Evolutionary conservation across 2,888 invertebrate species (phyloP).

Genomic region (Chrysina gloriosa): DNA sequence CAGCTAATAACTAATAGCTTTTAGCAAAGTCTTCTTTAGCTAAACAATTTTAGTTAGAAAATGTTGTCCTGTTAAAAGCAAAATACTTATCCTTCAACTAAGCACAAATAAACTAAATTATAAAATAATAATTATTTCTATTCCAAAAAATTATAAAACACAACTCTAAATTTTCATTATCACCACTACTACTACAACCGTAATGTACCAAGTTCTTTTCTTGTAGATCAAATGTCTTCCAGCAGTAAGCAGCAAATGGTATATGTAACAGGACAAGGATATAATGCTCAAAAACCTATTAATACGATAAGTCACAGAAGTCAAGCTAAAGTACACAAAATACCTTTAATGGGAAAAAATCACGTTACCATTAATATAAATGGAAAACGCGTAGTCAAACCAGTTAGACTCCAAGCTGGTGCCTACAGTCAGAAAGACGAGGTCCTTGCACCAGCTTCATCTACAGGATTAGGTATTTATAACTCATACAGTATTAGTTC

Average conservation of each 20-base stretch:
- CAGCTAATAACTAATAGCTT: too few relatives aligned
- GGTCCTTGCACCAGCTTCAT: slow-evolving; percentile 59
- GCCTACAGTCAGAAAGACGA: slow-evolving; percentile 61
- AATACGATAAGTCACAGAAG: slow-evolving; percentile 34
- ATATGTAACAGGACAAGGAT: slow-evolving; percentile 59
- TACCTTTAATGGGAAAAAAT: slow-evolving; percentile 62
- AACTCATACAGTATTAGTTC: too few relatives aligned
- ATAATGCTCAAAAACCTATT: slow-evolving; percentile 23
- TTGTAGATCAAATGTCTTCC: slow-evolving; percentile 47
- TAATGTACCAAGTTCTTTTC: slow-evolving; percentile 28
- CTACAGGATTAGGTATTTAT: slow-evolving; percentile 50
- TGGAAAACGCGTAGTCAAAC: slow-evolving; percentile 51
- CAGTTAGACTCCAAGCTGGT: slow-evolving; percentile 51
- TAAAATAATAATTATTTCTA: neutral
- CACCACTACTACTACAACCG: neutral
- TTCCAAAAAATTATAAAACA: too few relatives aligned
- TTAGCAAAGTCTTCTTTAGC: too few relatives aligned
- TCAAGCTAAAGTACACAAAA: slow-evolving; percentile 56
- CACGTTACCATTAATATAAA: slow-evolving; percentile 35
- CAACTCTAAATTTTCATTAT: too few relatives aligned
- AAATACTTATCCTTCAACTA: too few relatives aligned
- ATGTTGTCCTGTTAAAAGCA: too few relatives aligned
- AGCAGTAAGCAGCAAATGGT: slow-evolving; percentile 46
- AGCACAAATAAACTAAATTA: too few relatives aligned
- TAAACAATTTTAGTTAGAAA: too few relatives aligned